phyloP scores from a whole-genome alignment of 2,888 invertebrate species.

The Scaptomyza parva region DNA sequence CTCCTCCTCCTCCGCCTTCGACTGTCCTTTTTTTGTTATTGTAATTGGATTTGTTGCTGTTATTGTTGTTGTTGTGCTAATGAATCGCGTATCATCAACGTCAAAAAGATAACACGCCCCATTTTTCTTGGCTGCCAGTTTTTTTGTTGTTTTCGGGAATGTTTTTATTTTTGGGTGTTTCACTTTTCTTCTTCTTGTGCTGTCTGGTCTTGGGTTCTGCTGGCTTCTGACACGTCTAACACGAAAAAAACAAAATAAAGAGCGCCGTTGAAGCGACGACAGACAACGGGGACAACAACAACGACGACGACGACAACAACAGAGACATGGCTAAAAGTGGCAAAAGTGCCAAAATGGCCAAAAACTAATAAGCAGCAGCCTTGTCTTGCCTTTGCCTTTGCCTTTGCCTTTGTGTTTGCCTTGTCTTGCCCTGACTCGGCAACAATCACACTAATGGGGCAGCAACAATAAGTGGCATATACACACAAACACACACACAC shows the following conservation, averaged over 20 bases:
- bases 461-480: slow-evolving; percentile 22
- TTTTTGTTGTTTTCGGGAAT: slow-evolving; percentile 4
- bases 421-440: slow-evolving; percentile 18
- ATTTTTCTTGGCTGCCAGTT: slow-evolving; percentile 65
- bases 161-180: slow-evolving; percentile 15
- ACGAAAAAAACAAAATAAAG: slow-evolving; percentile 20
- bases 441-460: slow-evolving; percentile 27
- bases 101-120: slow-evolving; percentile 75
- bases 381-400: background rate
- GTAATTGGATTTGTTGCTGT: slow-evolving; percentile 8
- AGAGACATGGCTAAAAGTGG: slow-evolving; percentile 8
- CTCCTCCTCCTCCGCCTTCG: slow-evolving; percentile 14
- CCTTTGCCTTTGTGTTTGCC: too few relatives aligned
- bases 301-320: slow-evolving; percentile 30
- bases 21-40: slow-evolving; percentile 12
- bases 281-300: slow-evolving; percentile 15
- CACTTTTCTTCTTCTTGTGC: background rate
- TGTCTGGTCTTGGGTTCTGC: slow-evolving; percentile 5
- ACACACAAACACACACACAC: background rate
- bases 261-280: slow-evolving; percentile 24
- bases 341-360: slow-evolving; percentile 43
- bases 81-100: slow-evolving; percentile 68
- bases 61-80: slow-evolving; percentile 32
- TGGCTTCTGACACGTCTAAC: slow-evolving; percentile 49
- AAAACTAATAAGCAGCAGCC: slow-evolving; percentile 68